Base-by-base conservation (phyloP, 2,797 vertebrate species). In the Bovichtus diacanthus region DNA sequence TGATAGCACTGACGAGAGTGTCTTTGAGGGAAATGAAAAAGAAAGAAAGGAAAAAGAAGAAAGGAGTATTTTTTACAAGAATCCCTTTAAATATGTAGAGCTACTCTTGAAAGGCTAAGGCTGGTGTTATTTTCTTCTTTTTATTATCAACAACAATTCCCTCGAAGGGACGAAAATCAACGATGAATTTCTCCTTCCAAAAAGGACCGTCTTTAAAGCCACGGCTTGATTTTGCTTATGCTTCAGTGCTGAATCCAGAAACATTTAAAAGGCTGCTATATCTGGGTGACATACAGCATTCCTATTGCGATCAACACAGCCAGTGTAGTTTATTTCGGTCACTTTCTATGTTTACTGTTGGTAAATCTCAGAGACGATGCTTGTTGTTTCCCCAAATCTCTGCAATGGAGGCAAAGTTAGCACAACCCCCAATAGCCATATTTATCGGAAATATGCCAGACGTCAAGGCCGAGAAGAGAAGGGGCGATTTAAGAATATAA, bases 11-110 rank as follows among this genome's bases (percentile, higher is more conserved):
- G 68, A 83, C 63, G 18, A 9, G 27, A 59, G 25, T 56, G 19
- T 64, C 69, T 79, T 62, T 80, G 76, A 84, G 41, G 50, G 7
- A 47, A 83, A 63, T 49, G 23, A 34, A 66, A 75, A 51, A 58
- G 10, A 73, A 67, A 43, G 3, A 29, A 56, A 76, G 41, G 51
- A 56, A 47, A 39, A 63, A 67, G 55, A 61, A 63, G 34, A 77
- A 74, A 72, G 29, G 39, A 23, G 36, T 53, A 56, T 11, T 21
- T 65, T 69, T 70, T 74, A 69, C 76, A 55, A 77, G 62, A 55
- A 65, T 3, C 6, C 9, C 47, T 85, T 81, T 80, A 81, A 87
- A 87, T 78, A 78, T 82, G 70, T 34, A 73, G 39, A 65, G 43
- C 16, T 44, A 1, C 59, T 71, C 36, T 39, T 29, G 23, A 76